Evolutionary conservation across 1,140 invertebrate genomes (phyloP), one percentile per base, ranked within the genome.

Genomic region (Antheraea pernyi): DNA sequence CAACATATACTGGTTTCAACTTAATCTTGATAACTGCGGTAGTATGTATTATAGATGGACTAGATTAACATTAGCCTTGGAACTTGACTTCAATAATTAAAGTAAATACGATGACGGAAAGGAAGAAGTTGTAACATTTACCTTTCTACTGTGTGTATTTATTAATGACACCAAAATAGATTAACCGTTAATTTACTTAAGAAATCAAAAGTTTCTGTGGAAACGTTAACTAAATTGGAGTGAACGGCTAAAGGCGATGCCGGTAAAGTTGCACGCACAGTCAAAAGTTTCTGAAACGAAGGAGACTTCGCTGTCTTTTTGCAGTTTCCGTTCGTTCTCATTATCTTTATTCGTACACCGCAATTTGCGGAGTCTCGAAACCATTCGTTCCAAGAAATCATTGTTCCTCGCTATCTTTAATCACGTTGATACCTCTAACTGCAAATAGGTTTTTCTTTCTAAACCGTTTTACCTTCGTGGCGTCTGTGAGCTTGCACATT

Each of bases 301-400:
- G 46, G 46, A 30, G 58, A 42, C 46, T 37, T 59, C 22, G 30
- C 16, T 36, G 60, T 61, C 67, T 68, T 68, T 61, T 19, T 61
- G 36, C 19, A 62, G 66, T 65, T 72, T 65, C 30, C 39, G 63
- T 69, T 72, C 19, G 53, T 64, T 72, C 62, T 65, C 66, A 59
- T 71, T 68, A 71, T 72, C 63, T 69, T 72, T 66, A 72, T 72
- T 69, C 67, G 68, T 61, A 69, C 67, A 46, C 53, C 30, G 71
- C 69, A 66, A 72, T 72, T 72, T 69, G 59, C 64, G 30, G 30
- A 60, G 36, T 19, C 46, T 37, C 37, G 22, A 36, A 59, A 48
- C 46, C 60, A 58, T 30, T 36, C 63, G 60, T 71, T 67, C 61
- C 30, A 19, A 68, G 13, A 30, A 59, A 71, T 66, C 48, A 65